Percentiles rank a stretch among this genome's conserved stretches.
phyloP scores from a whole-genome alignment of 2,888 invertebrate species.

The Thelaira solivaga region DNA sequence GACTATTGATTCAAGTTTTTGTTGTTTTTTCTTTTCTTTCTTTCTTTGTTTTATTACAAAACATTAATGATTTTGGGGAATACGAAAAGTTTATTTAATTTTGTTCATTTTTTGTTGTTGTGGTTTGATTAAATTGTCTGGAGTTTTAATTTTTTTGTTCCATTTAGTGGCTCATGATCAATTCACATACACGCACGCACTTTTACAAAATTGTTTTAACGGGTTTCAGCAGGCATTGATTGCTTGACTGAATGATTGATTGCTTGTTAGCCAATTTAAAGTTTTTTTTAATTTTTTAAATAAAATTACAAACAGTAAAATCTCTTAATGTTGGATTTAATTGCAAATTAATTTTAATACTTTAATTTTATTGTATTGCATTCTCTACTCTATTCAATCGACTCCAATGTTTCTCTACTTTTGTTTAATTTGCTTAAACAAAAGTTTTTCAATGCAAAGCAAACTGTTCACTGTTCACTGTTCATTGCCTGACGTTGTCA shows the following conservation, averaged over 20 bases:
- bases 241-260: slow-evolving; percentile 19
- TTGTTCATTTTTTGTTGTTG: slow-evolving; percentile 10
- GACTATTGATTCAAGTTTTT: slow-evolving; percentile 18
- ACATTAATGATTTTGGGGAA: slow-evolving; percentile 45
- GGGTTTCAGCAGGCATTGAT: slow-evolving; percentile 8
- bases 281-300: neutral
- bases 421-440: too few species aligned
- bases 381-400: too few species aligned
- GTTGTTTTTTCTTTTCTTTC: neutral
- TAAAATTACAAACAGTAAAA: neutral
- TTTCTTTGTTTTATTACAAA: neutral
- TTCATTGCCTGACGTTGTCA: neutral
- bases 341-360: too few species aligned
- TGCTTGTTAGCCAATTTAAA: slow-evolving; percentile 1
- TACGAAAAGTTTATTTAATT: slow-evolving; percentile 7
- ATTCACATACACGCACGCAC: neutral
- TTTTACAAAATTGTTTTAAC: neutral
- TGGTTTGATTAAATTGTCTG: slow-evolving; percentile 10
- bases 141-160: slow-evolving; percentile 24
- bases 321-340: neutral
- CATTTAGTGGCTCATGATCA: slow-evolving; percentile 4
- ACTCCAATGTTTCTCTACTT: too few species aligned
- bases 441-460: too few species aligned
- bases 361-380: too few species aligned
- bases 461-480: too few species aligned